Evolutionary conservation across 2,888 invertebrate species (phyloP), one percentile per base, ranked within the genome.

Genomic region (Troides aeacus): DNA sequence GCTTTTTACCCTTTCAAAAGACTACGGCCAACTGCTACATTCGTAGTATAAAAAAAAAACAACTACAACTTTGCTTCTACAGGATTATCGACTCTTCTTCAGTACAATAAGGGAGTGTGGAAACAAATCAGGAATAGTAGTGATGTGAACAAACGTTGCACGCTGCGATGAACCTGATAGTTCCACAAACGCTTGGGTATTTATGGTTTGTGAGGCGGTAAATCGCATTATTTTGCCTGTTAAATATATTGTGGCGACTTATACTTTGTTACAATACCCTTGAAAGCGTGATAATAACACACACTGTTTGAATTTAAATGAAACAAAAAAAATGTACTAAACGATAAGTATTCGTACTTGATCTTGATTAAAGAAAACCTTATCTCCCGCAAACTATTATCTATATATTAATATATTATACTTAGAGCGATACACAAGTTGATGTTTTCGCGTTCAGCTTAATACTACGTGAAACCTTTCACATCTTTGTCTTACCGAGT

Each of bases 211-310:
- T 74, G 80, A 79, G 79, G 82, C 85, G 79, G 77, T 75, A 86
- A 86, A 87, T 87, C 85, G 83, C 75, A 86, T 88, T 87, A 87
- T 84, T 80, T 81, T 79, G 83, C 81, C 81, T 84, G 82, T 81
- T 77, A 75, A 75, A 71, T 73, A 72, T 71, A 76, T 79, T 81
- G 77, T 77, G 59, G 63, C 68, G 64, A 62, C 64, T 70, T 66
- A 72, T 72, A 64, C 56, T 67, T 72, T 72, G 62, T 71, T 63
- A 70, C 46, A 60, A 70, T 70, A 10, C 62, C n/a, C 46, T 69
- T 62, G 30, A 58, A 62, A 56, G 36, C 23, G 21, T 60, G 59
- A 64, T 50, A 53, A 59, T 42, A 42, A 60, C 6, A 21, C 21
- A 61, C 42, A 36, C 36, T 36, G 60, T 36, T 3, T 30, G 10